Conservation (phyloP, 2,113 vertebrate species). For the Mustelus asterias region DNA sequence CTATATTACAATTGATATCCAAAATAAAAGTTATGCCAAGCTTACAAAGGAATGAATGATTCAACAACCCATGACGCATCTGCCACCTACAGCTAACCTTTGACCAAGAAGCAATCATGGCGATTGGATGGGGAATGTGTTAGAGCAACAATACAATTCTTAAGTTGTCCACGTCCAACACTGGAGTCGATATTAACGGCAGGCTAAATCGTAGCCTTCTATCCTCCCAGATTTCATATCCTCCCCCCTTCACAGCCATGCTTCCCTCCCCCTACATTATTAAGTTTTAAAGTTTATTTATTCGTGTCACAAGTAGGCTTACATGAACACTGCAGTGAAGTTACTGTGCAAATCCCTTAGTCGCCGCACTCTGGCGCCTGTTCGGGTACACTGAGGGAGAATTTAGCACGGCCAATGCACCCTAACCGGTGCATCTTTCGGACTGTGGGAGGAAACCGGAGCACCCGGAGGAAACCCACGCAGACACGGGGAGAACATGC, state of each 20-base stretch:
- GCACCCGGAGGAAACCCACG: no score
- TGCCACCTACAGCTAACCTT: neutral
- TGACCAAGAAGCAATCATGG: conserved; percentile 36
- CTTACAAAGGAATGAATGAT: neutral
- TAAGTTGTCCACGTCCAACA: neutral
- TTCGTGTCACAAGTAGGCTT: no score
- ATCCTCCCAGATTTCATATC: neutral
- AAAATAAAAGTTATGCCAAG: conserved; percentile 17
- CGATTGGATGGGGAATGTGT: conserved; percentile 44
- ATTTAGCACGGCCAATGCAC: no score
- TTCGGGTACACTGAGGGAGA: no score
- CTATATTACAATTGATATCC: conserved; percentile 13
- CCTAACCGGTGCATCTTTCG: no score
- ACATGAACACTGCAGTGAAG: no score
- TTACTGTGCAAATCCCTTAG: no score
- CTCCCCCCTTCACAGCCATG: neutral
- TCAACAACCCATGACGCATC: conserved; percentile 37
- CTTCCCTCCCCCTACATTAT: neutral
- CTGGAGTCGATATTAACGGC: neutral
- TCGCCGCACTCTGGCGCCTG: no score
- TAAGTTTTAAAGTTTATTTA: neutral
- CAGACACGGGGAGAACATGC: no score
- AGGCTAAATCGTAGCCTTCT: neutral
- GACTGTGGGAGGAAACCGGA: no score
- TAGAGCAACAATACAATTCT: neutral